Conservation (phyloP, 2,888 invertebrate species). For the Halictus ligatus region DNA sequence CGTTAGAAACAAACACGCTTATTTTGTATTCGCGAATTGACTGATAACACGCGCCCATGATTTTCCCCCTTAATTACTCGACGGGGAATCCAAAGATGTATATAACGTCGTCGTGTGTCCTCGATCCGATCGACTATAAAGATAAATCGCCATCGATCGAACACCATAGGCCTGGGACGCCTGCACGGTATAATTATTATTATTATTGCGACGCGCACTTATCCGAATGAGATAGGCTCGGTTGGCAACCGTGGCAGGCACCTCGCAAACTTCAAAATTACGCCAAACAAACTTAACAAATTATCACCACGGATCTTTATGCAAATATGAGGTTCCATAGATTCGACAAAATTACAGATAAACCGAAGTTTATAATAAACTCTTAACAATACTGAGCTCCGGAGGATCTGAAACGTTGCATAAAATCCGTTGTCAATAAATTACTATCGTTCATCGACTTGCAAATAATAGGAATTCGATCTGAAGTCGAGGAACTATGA, state of each 20-base stretch:
- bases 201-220: conserved; percentile 3
- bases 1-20: conserved; percentile 27
- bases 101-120: neutral
- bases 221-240: conserved; percentile 31
- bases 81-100: neutral
- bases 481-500: neutral
- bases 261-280: neutral
- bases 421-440: neutral
- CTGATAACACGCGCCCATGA: conserved; percentile 32
- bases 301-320: neutral
- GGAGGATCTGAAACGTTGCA: neutral
- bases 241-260: conserved; percentile 21
- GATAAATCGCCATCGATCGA: conserved; percentile 24
- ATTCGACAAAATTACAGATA: neutral
- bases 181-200: conserved; percentile 22
- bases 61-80: conserved; percentile 16
- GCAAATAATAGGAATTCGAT: neutral
- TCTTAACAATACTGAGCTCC: neutral
- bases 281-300: neutral
- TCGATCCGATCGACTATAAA: conserved; percentile 17
- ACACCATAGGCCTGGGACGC: conserved; percentile 37
- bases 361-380: neutral
- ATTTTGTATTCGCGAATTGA: conserved; percentile 41
- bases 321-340: neutral
- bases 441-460: conserved; percentile 39